Conservation (phyloP, 2,113 vertebrate species). For the Haplochromis burtoni region DNA sequence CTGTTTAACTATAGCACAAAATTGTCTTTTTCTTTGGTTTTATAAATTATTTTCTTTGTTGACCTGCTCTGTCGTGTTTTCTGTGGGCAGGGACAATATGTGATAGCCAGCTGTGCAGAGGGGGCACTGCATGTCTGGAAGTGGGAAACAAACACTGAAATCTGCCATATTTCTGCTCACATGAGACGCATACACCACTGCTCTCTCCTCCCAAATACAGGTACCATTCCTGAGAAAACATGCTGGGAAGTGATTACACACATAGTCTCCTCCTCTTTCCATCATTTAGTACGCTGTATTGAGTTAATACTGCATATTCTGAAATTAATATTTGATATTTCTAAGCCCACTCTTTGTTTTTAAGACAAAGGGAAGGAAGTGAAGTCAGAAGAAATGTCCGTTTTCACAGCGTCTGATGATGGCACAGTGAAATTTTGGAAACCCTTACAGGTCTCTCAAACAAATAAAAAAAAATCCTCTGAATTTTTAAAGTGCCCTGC, state of each 20-base stretch:
- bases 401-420: conserved; percentile 68
- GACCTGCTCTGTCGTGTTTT: not conserved
- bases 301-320: not conserved
- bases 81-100: not conserved
- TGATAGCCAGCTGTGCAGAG: conserved; percentile 43
- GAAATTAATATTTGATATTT: not conserved
- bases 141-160: conserved; percentile 64
- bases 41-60: fast-evolving
- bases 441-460: conserved; percentile 63
- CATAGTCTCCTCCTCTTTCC: not conserved
- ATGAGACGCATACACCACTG: conserved; percentile 69
- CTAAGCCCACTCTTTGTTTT: not conserved
- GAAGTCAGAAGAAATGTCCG: conserved; percentile 42
- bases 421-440: conserved; percentile 68
- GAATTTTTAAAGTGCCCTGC: not conserved
- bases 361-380: conserved; percentile 7
- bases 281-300: not conserved
- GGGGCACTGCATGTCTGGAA: conserved; percentile 81
- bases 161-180: conserved; percentile 78
- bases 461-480: not conserved
- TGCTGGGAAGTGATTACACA: not conserved
- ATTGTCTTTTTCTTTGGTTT: not conserved
- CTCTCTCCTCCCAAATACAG: conserved; percentile 13
- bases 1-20: not conserved
- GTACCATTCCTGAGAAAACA: not conserved